A percentile compares a stretch with the other conserved stretches of the same genome.
Conservation (phyloP, 2,113 vertebrate genomes). For the Nothobranchius furzeri region DNA sequence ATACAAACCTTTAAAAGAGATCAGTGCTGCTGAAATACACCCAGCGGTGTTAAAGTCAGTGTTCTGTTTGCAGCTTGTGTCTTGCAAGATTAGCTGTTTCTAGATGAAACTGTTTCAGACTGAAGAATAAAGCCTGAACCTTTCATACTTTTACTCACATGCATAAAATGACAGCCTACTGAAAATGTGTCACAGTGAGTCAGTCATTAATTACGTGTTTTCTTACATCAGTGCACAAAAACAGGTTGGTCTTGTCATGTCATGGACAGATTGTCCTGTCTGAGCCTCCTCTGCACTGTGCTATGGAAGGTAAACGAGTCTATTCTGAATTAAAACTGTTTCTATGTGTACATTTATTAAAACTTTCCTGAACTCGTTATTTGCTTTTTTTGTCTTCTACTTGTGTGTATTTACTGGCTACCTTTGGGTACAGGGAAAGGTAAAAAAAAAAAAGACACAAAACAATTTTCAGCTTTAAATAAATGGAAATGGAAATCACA, state of each 20-base stretch:
- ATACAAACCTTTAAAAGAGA: no score
- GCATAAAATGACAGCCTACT: conserved; percentile 55
- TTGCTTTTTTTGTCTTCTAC: no score
- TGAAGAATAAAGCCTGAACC: conserved; percentile 40
- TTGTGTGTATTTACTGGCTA: no score
- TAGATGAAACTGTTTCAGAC: conserved; percentile 45
- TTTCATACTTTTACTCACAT: conserved; percentile 50
- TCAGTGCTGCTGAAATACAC: no score
- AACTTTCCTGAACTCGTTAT: no score
- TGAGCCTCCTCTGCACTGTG: conserved; percentile 12
- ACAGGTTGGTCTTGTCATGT: conserved; percentile 81
- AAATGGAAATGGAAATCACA: neutral
- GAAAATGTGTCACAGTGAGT: conserved; percentile 65
- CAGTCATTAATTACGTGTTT: conserved; percentile 71
- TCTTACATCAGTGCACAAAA: conserved; percentile 71
- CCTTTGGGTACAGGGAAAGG: no score
- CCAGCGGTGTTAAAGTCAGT: conserved; percentile 6
- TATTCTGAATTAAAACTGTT: neutral
- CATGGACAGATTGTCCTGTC: conserved; percentile 36
- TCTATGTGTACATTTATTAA: no score
- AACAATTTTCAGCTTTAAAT: neutral
- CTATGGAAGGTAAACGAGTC: neutral
- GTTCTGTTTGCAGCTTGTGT: conserved; percentile 15
- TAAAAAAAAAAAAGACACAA: neutral
- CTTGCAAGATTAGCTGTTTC: neutral